phyloP scores from a whole-genome alignment of 2,113 vertebrate species.

The Phycodurus eques region DNA sequence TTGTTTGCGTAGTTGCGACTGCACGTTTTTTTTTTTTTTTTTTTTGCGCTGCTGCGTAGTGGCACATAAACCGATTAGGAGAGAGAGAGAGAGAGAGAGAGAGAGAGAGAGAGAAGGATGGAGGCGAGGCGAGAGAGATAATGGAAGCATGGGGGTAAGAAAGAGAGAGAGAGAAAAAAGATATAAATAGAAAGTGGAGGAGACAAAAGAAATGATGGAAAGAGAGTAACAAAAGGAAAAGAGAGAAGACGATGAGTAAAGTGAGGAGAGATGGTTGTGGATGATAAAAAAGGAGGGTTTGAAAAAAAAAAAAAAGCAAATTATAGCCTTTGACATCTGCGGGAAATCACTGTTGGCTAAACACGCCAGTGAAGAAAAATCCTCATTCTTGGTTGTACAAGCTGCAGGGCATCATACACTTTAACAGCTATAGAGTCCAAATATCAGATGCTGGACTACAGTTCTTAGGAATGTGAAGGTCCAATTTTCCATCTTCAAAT shows the following conservation, averaged over 20 bases:
- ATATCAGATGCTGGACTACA: neutral
- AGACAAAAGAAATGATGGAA: constrained; percentile 5
- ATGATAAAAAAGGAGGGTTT: constrained; percentile 15
- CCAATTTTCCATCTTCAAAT: neutral
- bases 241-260: constrained; percentile 1
- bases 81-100: constrained; percentile 32
- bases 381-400: constrained; percentile 8
- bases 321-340: constrained; percentile 13
- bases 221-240: neutral
- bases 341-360: constrained; percentile 18
- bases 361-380: neutral
- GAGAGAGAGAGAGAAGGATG: constrained; percentile 31
- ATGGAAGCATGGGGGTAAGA: constrained; percentile 32
- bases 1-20: neutral
- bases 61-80: constrained; percentile 55
- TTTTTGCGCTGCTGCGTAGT: constrained; percentile 20
- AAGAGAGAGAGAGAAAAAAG: constrained; percentile 14
- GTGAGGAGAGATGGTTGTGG: constrained; percentile 11
- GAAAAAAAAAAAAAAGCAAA: constrained; percentile 31
- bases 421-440: neutral
- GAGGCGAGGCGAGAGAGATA: constrained; percentile 36
- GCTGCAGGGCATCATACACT: constrained; percentile 1
- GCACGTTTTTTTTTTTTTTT: constrained; percentile 1
- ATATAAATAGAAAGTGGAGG: constrained; percentile 3
- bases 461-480: neutral